phyloP scores from a whole-genome alignment of 2,888 invertebrate species.

The Schizaphis graminum region DNA sequence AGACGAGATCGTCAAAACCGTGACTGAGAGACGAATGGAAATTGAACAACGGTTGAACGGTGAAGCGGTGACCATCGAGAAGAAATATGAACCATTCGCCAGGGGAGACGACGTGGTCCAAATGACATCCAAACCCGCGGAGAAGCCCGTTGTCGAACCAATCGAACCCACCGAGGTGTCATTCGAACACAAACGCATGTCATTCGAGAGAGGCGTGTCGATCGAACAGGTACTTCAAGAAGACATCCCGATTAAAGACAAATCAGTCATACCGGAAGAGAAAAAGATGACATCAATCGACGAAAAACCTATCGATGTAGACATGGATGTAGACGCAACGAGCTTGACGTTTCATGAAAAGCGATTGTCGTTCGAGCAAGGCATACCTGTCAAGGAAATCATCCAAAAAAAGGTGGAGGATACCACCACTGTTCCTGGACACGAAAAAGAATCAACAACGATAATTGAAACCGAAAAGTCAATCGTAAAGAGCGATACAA shows the following conservation, averaged over 20 bases:
- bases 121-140: slow-evolving; percentile 21
- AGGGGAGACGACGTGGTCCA: slow-evolving; percentile 43
- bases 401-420: slow-evolving; percentile 70
- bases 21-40: slow-evolving; percentile 83
- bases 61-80: slow-evolving; percentile 68
- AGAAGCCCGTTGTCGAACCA: slow-evolving; percentile 47
- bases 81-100: slow-evolving; percentile 67
- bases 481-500: neutral
- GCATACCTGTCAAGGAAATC: slow-evolving; percentile 69
- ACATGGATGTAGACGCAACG: slow-evolving; percentile 55
- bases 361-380: slow-evolving; percentile 66
- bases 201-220: slow-evolving; percentile 69
- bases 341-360: slow-evolving; percentile 66
- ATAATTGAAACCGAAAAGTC: slow-evolving; percentile 12
- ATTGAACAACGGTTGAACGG: slow-evolving; percentile 80
- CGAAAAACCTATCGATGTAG: slow-evolving; percentile 48
- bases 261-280: slow-evolving; percentile 66
- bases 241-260: slow-evolving; percentile 56
- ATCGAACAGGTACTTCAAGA: slow-evolving; percentile 64
- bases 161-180: slow-evolving; percentile 69
- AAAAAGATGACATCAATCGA: slow-evolving; percentile 66
- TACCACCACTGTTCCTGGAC: slow-evolving; percentile 70
- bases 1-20: slow-evolving; percentile 78
- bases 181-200: slow-evolving; percentile 69
- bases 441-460: neutral